Base-by-base conservation (phyloP, 2,113 vertebrate species). In the Progne subis region DNA sequence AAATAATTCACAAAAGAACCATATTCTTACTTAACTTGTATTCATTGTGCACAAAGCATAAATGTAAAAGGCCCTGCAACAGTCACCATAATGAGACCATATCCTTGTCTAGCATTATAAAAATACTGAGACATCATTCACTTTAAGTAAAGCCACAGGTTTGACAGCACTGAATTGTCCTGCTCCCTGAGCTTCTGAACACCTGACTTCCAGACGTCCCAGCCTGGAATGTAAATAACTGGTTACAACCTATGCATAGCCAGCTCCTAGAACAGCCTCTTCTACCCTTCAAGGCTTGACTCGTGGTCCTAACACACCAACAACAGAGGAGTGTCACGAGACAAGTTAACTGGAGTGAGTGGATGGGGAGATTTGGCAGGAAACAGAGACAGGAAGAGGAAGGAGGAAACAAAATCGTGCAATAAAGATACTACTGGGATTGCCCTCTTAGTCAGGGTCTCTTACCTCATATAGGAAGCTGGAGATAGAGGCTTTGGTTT, bases 381-480 rank as follows among this genome's bases (percentile, higher is more conserved):
- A 86, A 93, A 68, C 39, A 71, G 67, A 89, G 57, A 86, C 14
- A 26, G 50, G 29, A 96, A 82, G 10, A 32, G 29, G 26, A 94
- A 83, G 55, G 14, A 78, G 49, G 19, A 4, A 18, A 76, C 19
- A 29, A 70, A 77, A 43, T 8, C 49, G 37, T 26, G 26, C n/a
- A 57, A 11, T 41, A 79, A 79, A 79, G n/a, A 47, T 31, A 82
- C 11, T 37, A 37, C 16, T 25, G 21, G 64, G 34, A 86, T 13
- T 80, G 23, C 17, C 24, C 63, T 83, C 37, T 18, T 50, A 69
- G 32, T 17, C 0, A 0, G 20, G 17, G 32, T 18, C 44, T 80
- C 98, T 96, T 97, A 99, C 99, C 99, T 99, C 98, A 99, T 91
- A 89, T 99, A 99, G 82, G 99, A 93, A 1, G 98, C 43, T 0